Conservation (phyloP, 2,888 invertebrate genomes). For the Leucophenga maculata region DNA sequence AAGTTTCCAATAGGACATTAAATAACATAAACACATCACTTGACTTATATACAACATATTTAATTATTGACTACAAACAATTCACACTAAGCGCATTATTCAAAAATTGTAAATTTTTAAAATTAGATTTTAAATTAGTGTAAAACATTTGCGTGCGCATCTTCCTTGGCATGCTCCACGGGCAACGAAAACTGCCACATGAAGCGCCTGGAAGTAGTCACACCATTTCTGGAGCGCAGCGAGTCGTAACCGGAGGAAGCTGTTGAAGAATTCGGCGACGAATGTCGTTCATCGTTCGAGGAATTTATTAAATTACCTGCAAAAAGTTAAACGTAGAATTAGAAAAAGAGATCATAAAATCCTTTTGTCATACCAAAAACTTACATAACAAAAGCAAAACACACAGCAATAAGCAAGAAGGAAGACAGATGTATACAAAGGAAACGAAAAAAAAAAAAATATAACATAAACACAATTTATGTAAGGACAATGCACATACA, state of each 20-base stretch:
- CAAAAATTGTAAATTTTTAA: too few relatives aligned
- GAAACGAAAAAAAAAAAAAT: conserved; percentile 30
- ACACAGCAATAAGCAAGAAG: conserved; percentile 3
- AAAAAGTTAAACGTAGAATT: background rate
- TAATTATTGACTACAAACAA: too few relatives aligned
- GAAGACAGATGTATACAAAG: conserved; percentile 2
- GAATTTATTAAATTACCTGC: background rate
- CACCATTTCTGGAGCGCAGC: conserved; percentile 13
- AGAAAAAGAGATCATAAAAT: background rate
- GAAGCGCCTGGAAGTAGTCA: conserved; percentile 23
- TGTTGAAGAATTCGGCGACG: conserved; percentile 44
- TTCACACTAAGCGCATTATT: too few relatives aligned
- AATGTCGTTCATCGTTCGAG: conserved; percentile 20
- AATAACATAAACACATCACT: too few relatives aligned
- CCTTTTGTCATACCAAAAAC: background rate
- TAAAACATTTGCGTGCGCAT: conserved; percentile 41
- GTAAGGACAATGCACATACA: conserved; percentile 34
- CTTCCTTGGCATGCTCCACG: background rate
- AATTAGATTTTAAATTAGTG: too few relatives aligned
- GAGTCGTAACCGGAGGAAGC: conserved; percentile 36
- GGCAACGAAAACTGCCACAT: conserved; percentile 48
- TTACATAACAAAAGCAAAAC: conserved; percentile 20
- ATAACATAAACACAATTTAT: conserved; percentile 21
- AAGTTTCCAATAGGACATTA: too few relatives aligned
- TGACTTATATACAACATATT: too few relatives aligned